Percentiles rank a stretch among this genome's conserved stretches.
phyloP scores from a whole-genome alignment of 2,113 vertebrate genomes.

The Forbesichthys papilliferus region DNA sequence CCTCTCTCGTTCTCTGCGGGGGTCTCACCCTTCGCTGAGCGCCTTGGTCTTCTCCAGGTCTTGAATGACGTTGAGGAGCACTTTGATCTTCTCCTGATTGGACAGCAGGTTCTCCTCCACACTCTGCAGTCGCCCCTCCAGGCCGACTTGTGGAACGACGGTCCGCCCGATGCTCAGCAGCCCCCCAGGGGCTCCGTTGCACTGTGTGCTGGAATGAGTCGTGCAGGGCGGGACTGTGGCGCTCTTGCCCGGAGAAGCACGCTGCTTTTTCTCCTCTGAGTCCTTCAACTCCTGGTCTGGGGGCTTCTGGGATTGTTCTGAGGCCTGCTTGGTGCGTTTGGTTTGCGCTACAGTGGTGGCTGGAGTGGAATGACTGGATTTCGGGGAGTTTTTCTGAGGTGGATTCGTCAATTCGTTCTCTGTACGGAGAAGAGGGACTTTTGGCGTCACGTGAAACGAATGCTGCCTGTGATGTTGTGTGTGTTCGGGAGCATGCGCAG shows the following conservation, averaged over 20 bases:
- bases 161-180: slow-evolving; percentile 56
- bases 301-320: slow-evolving; percentile 16
- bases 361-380: slow-evolving; percentile 29
- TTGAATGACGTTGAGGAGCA: slow-evolving; percentile 97
- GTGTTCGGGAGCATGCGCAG: slow-evolving; percentile 30
- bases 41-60: slow-evolving; percentile 97
- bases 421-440: slow-evolving; percentile 30
- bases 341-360: slow-evolving; percentile 44
- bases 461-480: slow-evolving; percentile 20
- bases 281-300: slow-evolving; percentile 13
- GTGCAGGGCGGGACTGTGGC: slow-evolving; percentile 53
- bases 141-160: slow-evolving; percentile 60
- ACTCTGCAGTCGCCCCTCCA: slow-evolving; percentile 86
- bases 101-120: slow-evolving; percentile 93
- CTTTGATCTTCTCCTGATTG: slow-evolving; percentile 98
- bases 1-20: background rate
- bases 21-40: slow-evolving; percentile 91
- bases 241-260: slow-evolving; percentile 48
- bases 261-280: slow-evolving; percentile 55
- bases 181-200: slow-evolving; percentile 76
- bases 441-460: slow-evolving; percentile 16
- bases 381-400: slow-evolving; percentile 47
- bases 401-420: slow-evolving; percentile 44
- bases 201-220: slow-evolving; percentile 71
- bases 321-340: slow-evolving; percentile 41